A percentile compares a stretch with the other conserved stretches of the same genome.
These are phyloP conservation scores for Agonopterix heracliana DNA, from an alignment of 2,888 invertebrate species.

Conservation along the genomic window DNA sequence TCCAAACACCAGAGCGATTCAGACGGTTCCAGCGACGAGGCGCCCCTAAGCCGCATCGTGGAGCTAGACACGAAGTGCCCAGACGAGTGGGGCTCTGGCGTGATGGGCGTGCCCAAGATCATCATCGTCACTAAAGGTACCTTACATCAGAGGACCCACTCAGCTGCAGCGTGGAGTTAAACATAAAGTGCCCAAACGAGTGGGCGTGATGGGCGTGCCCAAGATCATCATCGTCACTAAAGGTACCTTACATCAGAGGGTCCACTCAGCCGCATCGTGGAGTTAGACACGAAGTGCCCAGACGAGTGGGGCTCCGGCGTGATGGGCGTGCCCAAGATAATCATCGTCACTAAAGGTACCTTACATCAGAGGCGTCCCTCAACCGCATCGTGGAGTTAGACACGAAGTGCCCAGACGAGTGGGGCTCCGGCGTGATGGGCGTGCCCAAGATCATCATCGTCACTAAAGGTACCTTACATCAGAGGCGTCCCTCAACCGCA, in stretches of 20 bases:
- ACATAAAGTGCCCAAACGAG: slow-evolving; percentile 20
- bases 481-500: slow-evolving; percentile 51
- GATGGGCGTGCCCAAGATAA: no score
- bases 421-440: no score
- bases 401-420: no score
- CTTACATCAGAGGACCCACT: slow-evolving; percentile 37
- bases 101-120: slow-evolving; percentile 52
- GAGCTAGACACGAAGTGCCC: slow-evolving; percentile 29
- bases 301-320: no score
- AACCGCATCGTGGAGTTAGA: no score
- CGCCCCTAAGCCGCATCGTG: slow-evolving; percentile 49
- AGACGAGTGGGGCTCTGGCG: slow-evolving; percentile 23
- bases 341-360: no score
- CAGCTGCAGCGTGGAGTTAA: slow-evolving; percentile 43
- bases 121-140: slow-evolving; percentile 51
- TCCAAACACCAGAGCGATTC: slow-evolving; percentile 38
- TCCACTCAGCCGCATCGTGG: no score
- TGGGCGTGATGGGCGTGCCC: slow-evolving; percentile 45
- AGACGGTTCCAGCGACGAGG: slow-evolving; percentile 60
- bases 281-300: no score
- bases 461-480: no score
- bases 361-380: no score
- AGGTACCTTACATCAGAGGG: no score
- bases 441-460: no score
- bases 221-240: slow-evolving; percentile 41